A percentile compares a stretch with the other conserved stretches of the same genome.
Evolutionary conservation across 2,888 invertebrate species (phyloP).

Genomic region (Rhyacophila evoluta): DNA sequence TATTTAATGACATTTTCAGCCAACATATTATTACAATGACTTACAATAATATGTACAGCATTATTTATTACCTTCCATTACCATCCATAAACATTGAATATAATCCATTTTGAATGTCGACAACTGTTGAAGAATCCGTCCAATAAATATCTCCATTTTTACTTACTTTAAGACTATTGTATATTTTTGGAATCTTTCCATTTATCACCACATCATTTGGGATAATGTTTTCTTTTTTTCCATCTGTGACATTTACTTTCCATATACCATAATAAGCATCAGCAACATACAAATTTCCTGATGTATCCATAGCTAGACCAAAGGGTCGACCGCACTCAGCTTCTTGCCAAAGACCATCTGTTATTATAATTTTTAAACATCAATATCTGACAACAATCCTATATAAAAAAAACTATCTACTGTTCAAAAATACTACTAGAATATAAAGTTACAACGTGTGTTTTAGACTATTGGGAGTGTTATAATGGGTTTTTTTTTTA

Average conservation of each 20-base stretch:
- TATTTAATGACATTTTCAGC: no score
- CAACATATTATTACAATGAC: no score
- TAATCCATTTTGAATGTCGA: constrained; percentile 78
- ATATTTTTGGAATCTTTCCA: constrained; percentile 75
- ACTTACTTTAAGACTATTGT: constrained; percentile 82
- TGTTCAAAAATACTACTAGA: no score
- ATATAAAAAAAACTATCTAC: no score
- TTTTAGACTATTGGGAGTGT: no score
- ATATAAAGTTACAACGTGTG: no score
- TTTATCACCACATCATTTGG: constrained; percentile 76
- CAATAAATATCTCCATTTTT: constrained; percentile 90
- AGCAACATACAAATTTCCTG: constrained; percentile 76
- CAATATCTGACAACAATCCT: no score
- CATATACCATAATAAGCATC: constrained; percentile 94
- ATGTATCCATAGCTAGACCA: constrained; percentile 85
- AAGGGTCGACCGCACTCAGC: constrained; percentile 91
- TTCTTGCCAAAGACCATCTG: constrained; percentile 80
- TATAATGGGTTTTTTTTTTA: no score
- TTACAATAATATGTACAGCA: no score
- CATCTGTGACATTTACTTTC: constrained; percentile 81
- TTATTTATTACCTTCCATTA: constrained; percentile 80
- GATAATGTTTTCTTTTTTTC: constrained; percentile 76
- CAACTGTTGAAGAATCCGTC: constrained; percentile 86
- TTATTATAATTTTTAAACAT: no score
- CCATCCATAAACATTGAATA: constrained; percentile 78